phyloP scores from a whole-genome alignment of 2,113 vertebrate species.

The Columba livia region DNA sequence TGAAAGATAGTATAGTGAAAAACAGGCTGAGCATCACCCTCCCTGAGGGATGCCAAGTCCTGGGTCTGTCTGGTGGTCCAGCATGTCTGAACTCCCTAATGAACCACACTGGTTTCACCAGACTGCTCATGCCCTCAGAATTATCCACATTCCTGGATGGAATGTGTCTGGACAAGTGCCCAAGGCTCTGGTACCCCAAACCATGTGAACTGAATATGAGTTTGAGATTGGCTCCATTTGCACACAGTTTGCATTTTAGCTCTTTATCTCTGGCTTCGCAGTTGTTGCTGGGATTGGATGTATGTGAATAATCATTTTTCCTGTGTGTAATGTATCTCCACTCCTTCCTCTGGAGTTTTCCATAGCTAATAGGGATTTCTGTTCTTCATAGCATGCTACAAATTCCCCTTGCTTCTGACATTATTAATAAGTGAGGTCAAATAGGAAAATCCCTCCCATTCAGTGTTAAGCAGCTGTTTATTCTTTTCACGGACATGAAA shows the following conservation, averaged over 20 bases:
- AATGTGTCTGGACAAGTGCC: background rate
- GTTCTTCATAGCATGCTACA: background rate
- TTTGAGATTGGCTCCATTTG: background rate
- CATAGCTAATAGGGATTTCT: background rate
- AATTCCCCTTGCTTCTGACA: background rate
- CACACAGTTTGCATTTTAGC: background rate
- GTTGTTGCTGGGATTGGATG: background rate
- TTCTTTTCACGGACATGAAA: background rate
- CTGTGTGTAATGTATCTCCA: background rate
- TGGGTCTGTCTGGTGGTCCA: slow-evolving; percentile 3
- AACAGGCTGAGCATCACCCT: slow-evolving; percentile 30
- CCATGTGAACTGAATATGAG: no score
- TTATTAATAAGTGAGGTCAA: background rate
- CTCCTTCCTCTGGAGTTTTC: background rate
- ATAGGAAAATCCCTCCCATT: background rate
- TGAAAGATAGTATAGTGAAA: background rate
- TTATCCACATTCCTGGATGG: background rate
- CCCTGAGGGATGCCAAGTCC: background rate
- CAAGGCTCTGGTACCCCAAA: background rate
- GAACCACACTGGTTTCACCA: background rate
- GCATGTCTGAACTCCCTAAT: background rate
- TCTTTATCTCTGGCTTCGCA: background rate
- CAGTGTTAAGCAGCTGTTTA: background rate
- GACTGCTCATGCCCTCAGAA: background rate
- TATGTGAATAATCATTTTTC: background rate